Evolutionary conservation across 2,113 vertebrate genomes (phyloP), one percentile per base, ranked within the genome.

Genomic region (Oxygymnocypris stewartii): DNA sequence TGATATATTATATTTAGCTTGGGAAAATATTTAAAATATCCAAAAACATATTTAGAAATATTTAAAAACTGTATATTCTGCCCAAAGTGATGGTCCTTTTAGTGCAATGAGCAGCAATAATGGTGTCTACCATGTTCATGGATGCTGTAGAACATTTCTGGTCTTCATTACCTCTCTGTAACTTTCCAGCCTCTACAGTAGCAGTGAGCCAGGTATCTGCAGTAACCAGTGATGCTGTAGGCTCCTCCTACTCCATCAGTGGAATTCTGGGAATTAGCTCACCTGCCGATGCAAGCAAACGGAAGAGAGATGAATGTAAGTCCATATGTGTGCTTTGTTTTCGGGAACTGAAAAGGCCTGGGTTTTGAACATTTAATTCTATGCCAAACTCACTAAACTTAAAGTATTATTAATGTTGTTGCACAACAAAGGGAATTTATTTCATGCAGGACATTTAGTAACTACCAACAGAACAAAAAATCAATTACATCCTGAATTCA

Each of bases 201-300:
- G 97, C 97, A 0, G 96, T 96, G 89, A 99, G 97, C 51, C 97
- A 97, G 92, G 97, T 97, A 91, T 97, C 98, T 0, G 96, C 96
- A 0, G 97, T 97, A 88, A 98, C 95, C 94, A 98, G 96, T 0
- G 98, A 99, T 90, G 96, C 98, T 0, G 96, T 97, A 0, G 97
- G 98, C 88, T 99, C 98, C 1, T 99, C 98, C 31, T 99, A 99
- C 93, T 99, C 98, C 90, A 99, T 99, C 93, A 99, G 98, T 0
- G 98, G 98, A 85, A 99, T 99, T 93, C 94, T 99, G 95, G 97
- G 98, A 88, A 99, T 99, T 76, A 97, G 97, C 77, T 96, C 97
- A 0, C 96, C 96, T 49, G 92, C 95, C 0, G 98, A 99, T 67
- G 96, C 94, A 90, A 97, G 96, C 94, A 99, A 99, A 88, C 96